These are phyloP conservation scores for Pocota personata DNA, from an alignment of 2,888 invertebrate genomes.

Conservation along the genomic window DNA sequence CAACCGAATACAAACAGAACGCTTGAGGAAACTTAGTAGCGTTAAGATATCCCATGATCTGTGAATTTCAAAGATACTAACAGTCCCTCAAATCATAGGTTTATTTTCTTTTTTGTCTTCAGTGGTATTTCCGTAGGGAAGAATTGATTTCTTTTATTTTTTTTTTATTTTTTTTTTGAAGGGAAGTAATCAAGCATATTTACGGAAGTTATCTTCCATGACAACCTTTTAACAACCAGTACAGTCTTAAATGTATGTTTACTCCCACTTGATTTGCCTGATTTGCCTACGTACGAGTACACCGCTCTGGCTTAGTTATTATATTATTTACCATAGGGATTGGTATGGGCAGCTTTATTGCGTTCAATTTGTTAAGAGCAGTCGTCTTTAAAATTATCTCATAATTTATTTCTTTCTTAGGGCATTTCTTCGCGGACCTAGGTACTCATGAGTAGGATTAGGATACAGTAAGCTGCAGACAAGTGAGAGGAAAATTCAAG, in stretches of 20 bases:
- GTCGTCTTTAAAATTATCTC: background rate
- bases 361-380: background rate
- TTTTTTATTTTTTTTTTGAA: background rate
- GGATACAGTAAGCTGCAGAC: background rate
- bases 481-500: background rate
- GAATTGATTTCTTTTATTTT: slow-evolving; percentile 10
- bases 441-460: background rate
- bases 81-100: slow-evolving; percentile 14
- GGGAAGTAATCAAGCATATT: slow-evolving; percentile 19
- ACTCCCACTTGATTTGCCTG: slow-evolving; percentile 8
- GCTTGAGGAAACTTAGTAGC: slow-evolving; percentile 44
- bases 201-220: slow-evolving; percentile 8
- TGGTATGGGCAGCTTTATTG: background rate
- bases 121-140: background rate
- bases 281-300: background rate
- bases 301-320: background rate
- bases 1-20: slow-evolving; percentile 15
- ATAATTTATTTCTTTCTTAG: background rate
- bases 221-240: slow-evolving; percentile 1
- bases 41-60: slow-evolving; percentile 26
- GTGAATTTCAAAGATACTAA: background rate
- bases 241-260: background rate
- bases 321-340: background rate
- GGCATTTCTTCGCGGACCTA: background rate
- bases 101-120: background rate